Evolutionary conservation across 2,113 vertebrate genomes (phyloP), one percentile per base, ranked within the genome.

Genomic region (Martes martes): DNA sequence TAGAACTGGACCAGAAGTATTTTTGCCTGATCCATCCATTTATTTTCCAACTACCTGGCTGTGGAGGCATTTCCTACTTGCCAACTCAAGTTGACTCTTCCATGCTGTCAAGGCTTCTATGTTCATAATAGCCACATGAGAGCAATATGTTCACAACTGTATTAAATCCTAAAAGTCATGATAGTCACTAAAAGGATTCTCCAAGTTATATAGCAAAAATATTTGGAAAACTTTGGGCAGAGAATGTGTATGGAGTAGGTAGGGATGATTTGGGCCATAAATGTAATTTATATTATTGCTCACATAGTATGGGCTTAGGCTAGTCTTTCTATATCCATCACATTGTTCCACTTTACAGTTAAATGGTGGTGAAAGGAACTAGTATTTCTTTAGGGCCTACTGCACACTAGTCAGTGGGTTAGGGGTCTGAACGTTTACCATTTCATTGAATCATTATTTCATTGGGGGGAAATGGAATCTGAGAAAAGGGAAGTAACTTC

Each of bases 161-260:
- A 65, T 47, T 74, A 91, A 92, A 57, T 76, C 78, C 33, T 57
- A 39, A 73, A 89, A 65, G 33, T 67, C 39, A 80, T 76, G 28
- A 6, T 42, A 89, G 55, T 71, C 55, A 45, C 74, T 45, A 85
- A 89, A 90, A 73, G 13, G 24, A 85, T 42, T 93, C 33, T 91
- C 85, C 31, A 84, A 93, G 33, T 63, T 67, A 74, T 84, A 15
- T 33, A 2, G 7, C 39, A 42, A 50, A 74, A 92, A 31, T 85
- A 81, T 85, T 88, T 94, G 31, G 71, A 91, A 93, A 93, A 92
- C 45, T 82, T 95, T n/a, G 2, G 33, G 52, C 71, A 89, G 21
- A 95, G n/a, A 80, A 23, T 96, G 24, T 83, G 36, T 79, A 33
- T 65, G 57, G 23, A 85, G 61, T 74, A 45, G n/a, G 52, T 61